Evolutionary conservation across 2,888 invertebrate genomes (phyloP), one percentile per base, ranked within the genome.

Genomic region (Dione juno): DNA sequence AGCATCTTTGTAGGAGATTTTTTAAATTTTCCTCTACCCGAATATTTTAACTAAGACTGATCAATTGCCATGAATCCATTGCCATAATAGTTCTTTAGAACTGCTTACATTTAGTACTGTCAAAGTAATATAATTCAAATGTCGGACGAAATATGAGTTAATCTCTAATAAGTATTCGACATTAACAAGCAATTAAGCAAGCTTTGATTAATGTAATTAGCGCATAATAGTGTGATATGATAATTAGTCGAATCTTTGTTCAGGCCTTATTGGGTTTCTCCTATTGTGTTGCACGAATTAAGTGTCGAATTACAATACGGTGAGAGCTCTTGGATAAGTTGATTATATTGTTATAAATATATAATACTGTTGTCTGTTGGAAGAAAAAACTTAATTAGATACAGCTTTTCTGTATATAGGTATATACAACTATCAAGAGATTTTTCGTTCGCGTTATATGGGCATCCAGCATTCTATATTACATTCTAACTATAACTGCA

Each of bases 191-290:
- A 66, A 74, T 68, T 70, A 61, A 53, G 48, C n/a, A n/a, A n/a
- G n/a, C n/a, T 48, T 43, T 61, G 67, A 76, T 76, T 69, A 73
- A 75, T 69, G 78, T 81, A 81, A 85, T 84, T 76, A 71, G 72
- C 77, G 80, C 82, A 87, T 73, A 65, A 66, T 67, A 64, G 28
- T 45, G n/a, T 43, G 61, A 61, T 61, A 61, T 61, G 45, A 61
- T 61, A 61, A 61, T 61, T 61, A 61, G 28, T 28, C 28, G 16
- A 61, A 45, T 65, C 69, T 69, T 66, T 67, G 41, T 70, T 64
- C 59, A 37, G 53, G 14, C 63, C 57, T 63, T 50, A 67, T 73
- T 65, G 57, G 65, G 43, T 59, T 69, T 35, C 66, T 50, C 16
- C 70, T 43, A 73, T 67, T 73, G 73, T 68, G 48, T 66, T 59